A percentile compares a stretch with the other conserved stretches of the same genome.
Conservation (phyloP, 1,140 invertebrate genomes). For the Phymorhynchus buccinoides region DNA sequence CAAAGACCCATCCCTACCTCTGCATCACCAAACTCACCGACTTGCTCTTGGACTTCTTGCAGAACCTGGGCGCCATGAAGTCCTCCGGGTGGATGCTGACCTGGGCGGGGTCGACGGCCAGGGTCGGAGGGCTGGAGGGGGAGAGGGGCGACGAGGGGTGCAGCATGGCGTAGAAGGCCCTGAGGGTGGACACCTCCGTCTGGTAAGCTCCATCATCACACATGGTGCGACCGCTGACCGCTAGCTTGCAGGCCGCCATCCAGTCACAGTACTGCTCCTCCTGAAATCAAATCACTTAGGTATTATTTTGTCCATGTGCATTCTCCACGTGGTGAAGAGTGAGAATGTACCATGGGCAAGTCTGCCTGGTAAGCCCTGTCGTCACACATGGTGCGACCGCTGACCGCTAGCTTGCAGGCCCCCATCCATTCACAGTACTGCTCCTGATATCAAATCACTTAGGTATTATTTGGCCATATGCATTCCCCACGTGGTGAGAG, state of each 20-base stretch:
- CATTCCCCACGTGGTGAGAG: too few species aligned
- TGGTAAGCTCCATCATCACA: slow-evolving; percentile 94
- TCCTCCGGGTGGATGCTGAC: slow-evolving; percentile 86
- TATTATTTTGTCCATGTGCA: too few species aligned
- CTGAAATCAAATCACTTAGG: slow-evolving; percentile 73
- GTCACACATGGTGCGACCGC: slow-evolving; percentile 90
- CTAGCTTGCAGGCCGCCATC: slow-evolving; percentile 97
- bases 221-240: slow-evolving; percentile 92
- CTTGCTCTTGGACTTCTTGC: slow-evolving; percentile 84
- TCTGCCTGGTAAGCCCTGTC: too few species aligned
- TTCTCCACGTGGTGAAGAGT: too few species aligned
- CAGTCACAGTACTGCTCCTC: slow-evolving; percentile 98
- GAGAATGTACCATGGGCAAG: too few species aligned
- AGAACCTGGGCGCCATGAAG: slow-evolving; percentile 89
- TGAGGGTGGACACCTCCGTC: slow-evolving; percentile 90
- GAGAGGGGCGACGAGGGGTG: slow-evolving; percentile 77
- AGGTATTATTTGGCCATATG: too few species aligned
- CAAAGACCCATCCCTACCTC: background rate
- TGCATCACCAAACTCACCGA: slow-evolving; percentile 55
- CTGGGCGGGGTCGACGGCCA: slow-evolving; percentile 76
- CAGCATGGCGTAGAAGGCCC: slow-evolving; percentile 92
- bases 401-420: slow-evolving; percentile 93
- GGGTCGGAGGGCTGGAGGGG: slow-evolving; percentile 57
- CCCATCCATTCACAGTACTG: slow-evolving; percentile 99
- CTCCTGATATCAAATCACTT: slow-evolving; percentile 76